Evolutionary conservation across 2,113 vertebrate genomes (phyloP).

Genomic region (Albula glossodonta): DNA sequence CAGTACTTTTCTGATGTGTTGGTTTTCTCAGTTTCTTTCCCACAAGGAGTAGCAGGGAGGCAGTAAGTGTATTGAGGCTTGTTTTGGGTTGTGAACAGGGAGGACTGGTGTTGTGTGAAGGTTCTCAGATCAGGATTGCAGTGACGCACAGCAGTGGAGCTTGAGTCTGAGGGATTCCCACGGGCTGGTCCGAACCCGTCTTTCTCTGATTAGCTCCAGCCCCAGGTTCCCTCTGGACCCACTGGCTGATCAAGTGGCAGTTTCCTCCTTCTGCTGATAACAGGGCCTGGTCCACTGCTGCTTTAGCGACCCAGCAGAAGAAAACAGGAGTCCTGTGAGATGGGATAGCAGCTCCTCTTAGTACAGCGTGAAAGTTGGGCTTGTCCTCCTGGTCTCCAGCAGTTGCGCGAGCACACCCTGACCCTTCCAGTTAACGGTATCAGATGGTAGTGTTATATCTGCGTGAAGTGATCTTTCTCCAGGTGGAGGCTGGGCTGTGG

Average conservation of each 20-base stretch:
- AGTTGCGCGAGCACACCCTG: constrained; percentile 5
- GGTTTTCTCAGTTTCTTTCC: background rate
- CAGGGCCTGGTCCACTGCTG: constrained; percentile 52
- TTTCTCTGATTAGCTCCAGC: constrained; percentile 72
- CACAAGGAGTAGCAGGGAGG: background rate
- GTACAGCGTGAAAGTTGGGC: background rate
- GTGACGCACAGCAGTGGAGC: background rate
- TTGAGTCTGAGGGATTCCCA: constrained; percentile 49
- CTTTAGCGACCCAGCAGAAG: constrained; percentile 57
- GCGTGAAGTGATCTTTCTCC: background rate
- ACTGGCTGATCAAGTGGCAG: constrained; percentile 65
- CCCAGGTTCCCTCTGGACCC: constrained; percentile 62
- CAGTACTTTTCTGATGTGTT: background rate
- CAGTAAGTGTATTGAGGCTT: constrained; percentile 17
- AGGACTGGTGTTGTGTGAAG: constrained; percentile 25
- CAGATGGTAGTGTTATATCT: background rate
- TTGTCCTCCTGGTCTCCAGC: constrained; percentile 19
- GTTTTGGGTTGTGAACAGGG: constrained; percentile 35
- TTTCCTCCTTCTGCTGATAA: constrained; percentile 68
- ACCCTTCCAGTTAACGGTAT: background rate
- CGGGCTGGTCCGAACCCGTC: constrained; percentile 64
- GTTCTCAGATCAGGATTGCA: constrained; percentile 2
- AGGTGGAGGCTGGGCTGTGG: background rate
- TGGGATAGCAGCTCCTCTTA: constrained; percentile 33
- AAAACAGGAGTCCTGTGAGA: constrained; percentile 63